Conservation (phyloP, 2,888 invertebrate species). For the Ennomos quercinarius region DNA sequence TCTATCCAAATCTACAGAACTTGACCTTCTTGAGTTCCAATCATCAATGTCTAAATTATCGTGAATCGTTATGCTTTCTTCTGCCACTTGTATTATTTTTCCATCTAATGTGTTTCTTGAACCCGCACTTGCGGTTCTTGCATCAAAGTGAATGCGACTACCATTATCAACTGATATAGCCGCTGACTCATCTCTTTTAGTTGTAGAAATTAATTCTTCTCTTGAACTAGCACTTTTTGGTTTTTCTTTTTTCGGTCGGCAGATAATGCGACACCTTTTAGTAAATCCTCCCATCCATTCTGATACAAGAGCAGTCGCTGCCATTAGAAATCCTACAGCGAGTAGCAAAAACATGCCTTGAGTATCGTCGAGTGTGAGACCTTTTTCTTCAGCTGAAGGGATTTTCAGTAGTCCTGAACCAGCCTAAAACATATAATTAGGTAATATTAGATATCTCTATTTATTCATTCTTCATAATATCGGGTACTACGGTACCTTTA, state of each 20-base stretch:
- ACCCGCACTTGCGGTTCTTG: constrained; percentile 53
- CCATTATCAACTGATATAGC: constrained; percentile 39
- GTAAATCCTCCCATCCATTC: constrained; percentile 90
- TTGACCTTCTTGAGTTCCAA: constrained; percentile 68
- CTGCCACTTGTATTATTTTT: constrained; percentile 64
- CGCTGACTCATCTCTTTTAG: constrained; percentile 44
- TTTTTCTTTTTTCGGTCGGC: constrained; percentile 43
- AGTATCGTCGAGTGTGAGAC: constrained; percentile 91
- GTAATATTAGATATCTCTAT: neutral
- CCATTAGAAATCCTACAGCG: constrained; percentile 88
- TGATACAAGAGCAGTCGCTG: constrained; percentile 86
- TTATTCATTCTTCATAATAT: no score
- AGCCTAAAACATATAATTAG: constrained; percentile 69
- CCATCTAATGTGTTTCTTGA: constrained; percentile 69
- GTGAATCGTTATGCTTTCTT: constrained; percentile 67
- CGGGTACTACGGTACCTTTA: no score
- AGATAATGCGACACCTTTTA: constrained; percentile 78
- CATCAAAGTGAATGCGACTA: constrained; percentile 51
- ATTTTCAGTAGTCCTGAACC: constrained; percentile 71
- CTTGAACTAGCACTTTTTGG: constrained; percentile 48
- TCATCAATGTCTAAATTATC: constrained; percentile 52
- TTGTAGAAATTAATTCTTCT: constrained; percentile 53
- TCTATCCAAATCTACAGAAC: constrained; percentile 71
- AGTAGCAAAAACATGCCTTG: constrained; percentile 93
- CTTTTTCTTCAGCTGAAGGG: constrained; percentile 87